These are phyloP conservation scores for Nomada ferruginata DNA, from an alignment of 2,888 invertebrate genomes.

Conservation along the genomic window DNA sequence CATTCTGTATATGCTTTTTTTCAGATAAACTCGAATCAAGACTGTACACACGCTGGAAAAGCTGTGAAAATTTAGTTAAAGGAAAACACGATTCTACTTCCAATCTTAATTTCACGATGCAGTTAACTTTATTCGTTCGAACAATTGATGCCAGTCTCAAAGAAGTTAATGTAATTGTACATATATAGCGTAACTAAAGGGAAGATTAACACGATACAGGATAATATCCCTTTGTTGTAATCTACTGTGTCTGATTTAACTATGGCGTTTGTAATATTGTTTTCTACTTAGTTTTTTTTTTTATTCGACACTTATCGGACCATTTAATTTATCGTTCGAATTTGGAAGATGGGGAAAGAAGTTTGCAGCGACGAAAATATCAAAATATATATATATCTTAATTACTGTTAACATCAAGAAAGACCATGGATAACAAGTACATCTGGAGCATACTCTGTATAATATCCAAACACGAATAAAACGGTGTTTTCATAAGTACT, in stretches of 20 bases:
- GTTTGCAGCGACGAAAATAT: constrained; percentile 62
- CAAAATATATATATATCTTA: constrained; percentile 48
- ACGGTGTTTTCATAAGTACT: constrained; percentile 73
- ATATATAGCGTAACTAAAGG: constrained; percentile 51
- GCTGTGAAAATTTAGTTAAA: constrained; percentile 74
- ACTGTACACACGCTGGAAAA: constrained; percentile 77
- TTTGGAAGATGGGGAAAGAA: constrained; percentile 79
- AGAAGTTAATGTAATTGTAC: constrained; percentile 60
- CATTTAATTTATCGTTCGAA: constrained; percentile 60
- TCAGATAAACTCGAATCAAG: constrained; percentile 81
- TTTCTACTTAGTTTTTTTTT: constrained; percentile 52
- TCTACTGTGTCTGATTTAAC: constrained; percentile 30
- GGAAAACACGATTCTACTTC: constrained; percentile 70
- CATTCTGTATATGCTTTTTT: constrained; percentile 35
- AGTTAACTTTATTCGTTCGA: constrained; percentile 63
- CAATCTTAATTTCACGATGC: constrained; percentile 61
- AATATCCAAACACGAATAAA: constrained; percentile 72
- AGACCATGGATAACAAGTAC: constrained; percentile 72
- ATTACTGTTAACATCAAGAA: constrained; percentile 67
- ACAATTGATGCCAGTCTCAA: constrained; percentile 32
- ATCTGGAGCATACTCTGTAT: constrained; percentile 62
- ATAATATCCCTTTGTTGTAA: constrained; percentile 21
- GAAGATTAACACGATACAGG: constrained; percentile 11
- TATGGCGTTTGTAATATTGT: constrained; percentile 47
- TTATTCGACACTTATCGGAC: constrained; percentile 47